phyloP scores from a whole-genome alignment of 2,888 invertebrate species.

The Perithous albicinctus region DNA sequence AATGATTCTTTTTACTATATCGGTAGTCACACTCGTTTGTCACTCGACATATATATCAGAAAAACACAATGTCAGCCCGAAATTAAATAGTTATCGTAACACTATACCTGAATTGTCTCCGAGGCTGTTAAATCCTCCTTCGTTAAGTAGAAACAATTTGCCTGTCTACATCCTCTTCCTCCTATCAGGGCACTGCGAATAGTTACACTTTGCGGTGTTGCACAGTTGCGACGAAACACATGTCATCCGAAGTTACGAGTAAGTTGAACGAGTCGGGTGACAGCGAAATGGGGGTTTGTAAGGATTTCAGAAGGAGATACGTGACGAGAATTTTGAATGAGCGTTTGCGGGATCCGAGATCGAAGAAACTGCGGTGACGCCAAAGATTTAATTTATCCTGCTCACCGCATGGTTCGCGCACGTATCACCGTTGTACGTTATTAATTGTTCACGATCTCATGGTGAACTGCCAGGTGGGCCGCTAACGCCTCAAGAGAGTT shows the following conservation, averaged over 20 bases:
- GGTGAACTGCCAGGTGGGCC: slow-evolving; percentile 75
- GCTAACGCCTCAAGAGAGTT: slow-evolving; percentile 71
- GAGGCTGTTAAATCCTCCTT: slow-evolving; percentile 34
- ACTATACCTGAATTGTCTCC: slow-evolving; percentile 44
- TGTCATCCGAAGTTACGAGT: slow-evolving; percentile 48
- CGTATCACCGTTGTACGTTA: slow-evolving; percentile 71
- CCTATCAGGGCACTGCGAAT: slow-evolving; percentile 30
- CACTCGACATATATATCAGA: neutral
- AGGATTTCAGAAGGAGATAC: neutral
- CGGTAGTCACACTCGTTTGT: too few species aligned
- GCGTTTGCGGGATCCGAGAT: neutral
- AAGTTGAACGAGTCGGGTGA: slow-evolving; percentile 13
- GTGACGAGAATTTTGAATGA: neutral
- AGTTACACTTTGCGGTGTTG: slow-evolving; percentile 37
- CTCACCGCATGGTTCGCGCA: slow-evolving; percentile 42
- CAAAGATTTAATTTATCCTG: neutral
- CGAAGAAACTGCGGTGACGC: neutral
- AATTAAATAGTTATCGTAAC: neutral
- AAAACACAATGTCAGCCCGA: too few species aligned
- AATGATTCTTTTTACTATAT: too few species aligned
- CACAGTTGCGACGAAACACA: slow-evolving; percentile 41
- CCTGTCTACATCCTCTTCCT: slow-evolving; percentile 43
- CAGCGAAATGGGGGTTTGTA: neutral
- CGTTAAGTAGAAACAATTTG: slow-evolving; percentile 25
- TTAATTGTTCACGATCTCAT: slow-evolving; percentile 80